phyloP scores from a whole-genome alignment of 1,140 invertebrate species.

The Neodiprion fabricii region DNA sequence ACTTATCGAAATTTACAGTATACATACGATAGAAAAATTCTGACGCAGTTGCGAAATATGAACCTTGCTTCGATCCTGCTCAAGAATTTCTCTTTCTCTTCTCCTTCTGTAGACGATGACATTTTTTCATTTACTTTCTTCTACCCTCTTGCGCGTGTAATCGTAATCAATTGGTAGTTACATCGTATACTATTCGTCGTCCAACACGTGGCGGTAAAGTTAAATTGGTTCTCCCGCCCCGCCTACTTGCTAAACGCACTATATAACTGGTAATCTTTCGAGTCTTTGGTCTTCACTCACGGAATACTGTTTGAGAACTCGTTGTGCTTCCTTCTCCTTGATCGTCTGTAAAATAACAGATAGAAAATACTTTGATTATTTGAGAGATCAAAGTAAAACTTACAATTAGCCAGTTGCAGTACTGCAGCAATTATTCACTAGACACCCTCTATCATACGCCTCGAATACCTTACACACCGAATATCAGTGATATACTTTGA shows the following conservation, averaged over 20 bases:
- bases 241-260: slow-evolving; percentile 13
- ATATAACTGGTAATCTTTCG: slow-evolving; percentile 27
- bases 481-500: neutral
- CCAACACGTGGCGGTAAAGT: slow-evolving; percentile 2
- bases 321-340: slow-evolving; percentile 22
- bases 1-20: slow-evolving; percentile 24
- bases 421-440: neutral
- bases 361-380: slow-evolving; percentile 18
- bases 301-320: slow-evolving; percentile 43
- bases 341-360: slow-evolving; percentile 30
- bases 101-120: neutral
- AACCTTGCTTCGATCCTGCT: neutral
- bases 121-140: slow-evolving; percentile 23
- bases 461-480: neutral
- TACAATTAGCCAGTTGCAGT: neutral
- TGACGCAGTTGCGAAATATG: neutral
- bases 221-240: slow-evolving; percentile 7
- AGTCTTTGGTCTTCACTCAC: slow-evolving; percentile 45
- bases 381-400: slow-evolving; percentile 19
- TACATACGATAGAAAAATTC: neutral
- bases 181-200: slow-evolving; percentile 13
- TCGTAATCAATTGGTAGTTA: slow-evolving; percentile 1
- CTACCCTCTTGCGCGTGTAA: slow-evolving; percentile 4
- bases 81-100: neutral
- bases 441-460: neutral